Conservation (phyloP, 1,140 invertebrate genomes). For the Muscidifurax raptorellus region DNA sequence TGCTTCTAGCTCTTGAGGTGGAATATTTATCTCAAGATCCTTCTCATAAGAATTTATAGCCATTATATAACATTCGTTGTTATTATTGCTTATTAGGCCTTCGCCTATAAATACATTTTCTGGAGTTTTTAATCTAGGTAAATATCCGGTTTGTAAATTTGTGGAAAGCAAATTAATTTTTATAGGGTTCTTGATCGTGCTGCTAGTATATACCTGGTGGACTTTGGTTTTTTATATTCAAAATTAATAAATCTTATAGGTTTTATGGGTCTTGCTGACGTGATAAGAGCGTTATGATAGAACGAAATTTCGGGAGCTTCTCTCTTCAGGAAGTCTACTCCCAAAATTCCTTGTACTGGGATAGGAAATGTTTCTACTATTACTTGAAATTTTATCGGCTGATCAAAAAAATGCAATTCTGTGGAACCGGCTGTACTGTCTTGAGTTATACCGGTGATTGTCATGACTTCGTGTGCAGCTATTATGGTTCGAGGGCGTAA, state of each 20-base stretch:
- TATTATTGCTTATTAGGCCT: neutral
- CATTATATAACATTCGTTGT: constrained; percentile 1
- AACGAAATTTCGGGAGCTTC: too few species aligned
- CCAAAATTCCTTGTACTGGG: too few species aligned
- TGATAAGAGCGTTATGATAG: neutral
- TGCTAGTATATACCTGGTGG: neutral
- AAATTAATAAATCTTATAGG: neutral
- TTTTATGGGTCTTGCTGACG: neutral
- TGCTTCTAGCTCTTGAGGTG: too few species aligned
- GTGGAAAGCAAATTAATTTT: neutral
- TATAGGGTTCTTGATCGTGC: neutral
- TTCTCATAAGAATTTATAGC: constrained; percentile 37
- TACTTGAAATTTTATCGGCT: too few species aligned
- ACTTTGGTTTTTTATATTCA: neutral
- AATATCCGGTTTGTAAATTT: neutral
- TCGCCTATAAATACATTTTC: neutral
- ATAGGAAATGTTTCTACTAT: too few species aligned
- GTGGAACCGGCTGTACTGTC: too few species aligned
- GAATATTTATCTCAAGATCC: too few species aligned
- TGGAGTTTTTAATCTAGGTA: neutral
- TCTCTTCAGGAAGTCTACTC: too few species aligned
- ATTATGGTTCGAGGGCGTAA: too few species aligned
- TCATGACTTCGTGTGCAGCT: too few species aligned
- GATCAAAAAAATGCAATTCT: too few species aligned
- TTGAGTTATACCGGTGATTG: too few species aligned